Evolutionary conservation across 2,113 vertebrate species (phyloP), one percentile per base, ranked within the genome.

Genomic region (Empidonax traillii): DNA sequence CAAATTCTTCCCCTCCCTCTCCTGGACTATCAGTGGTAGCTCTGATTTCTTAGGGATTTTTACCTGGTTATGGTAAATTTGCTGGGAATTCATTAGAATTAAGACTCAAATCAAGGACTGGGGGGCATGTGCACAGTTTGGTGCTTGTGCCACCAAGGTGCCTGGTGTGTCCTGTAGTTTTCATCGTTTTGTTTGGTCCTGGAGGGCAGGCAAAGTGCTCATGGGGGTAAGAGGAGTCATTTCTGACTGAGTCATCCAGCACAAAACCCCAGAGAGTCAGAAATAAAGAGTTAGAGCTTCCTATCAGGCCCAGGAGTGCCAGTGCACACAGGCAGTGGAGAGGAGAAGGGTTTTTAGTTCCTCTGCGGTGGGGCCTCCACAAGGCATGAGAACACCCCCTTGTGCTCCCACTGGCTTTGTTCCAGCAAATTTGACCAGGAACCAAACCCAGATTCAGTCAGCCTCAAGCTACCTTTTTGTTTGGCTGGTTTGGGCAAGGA

Each of bases 51-150:
- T 51, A 33, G 19, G 17, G 18, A 10, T 85, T 91, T 41, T 81
- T 75, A 51, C 52, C 47, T 78, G 4, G 61, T 77, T 39, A 49
- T 39, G 20, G 25, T 17, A 72, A 35, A 27, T 52, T 49, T 91
- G 1, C 31, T 81, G 44, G n/a, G 39, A 71, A 52, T 59, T 55
- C 30, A 21, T 59, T 35, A 67, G 44, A 0, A 1, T 41, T 47
- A 47, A 78, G 39, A 43, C 6, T 14, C 13, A 76, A 78, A 72
- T 55, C 49, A 49, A 44, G 39, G 52, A 31, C 10, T 2, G 0
- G 2, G 16, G 49, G 10, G 39, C 30, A 14, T 13, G 4, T 7
- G 0, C 3, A 1, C 8, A 18, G 10, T 30, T 84, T 2, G 2
- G 15, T 65, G 67, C 31, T 80, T 47, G 63, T 76, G 63, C 15